Conservation (phyloP, 2,113 vertebrate genomes). For the Thunnus maccoyii region DNA sequence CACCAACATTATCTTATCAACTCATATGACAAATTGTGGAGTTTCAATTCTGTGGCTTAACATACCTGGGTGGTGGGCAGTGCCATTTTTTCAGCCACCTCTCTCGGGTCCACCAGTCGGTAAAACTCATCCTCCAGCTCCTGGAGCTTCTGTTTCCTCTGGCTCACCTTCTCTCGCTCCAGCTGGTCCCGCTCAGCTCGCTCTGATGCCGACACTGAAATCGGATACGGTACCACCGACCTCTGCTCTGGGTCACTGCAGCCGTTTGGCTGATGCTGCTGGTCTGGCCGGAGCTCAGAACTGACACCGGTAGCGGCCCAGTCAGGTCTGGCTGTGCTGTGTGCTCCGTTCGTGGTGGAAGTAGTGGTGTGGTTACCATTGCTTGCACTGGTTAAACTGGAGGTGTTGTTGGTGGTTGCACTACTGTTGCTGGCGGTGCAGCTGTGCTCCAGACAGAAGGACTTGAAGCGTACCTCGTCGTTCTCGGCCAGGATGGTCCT, state of each 20-base stretch:
- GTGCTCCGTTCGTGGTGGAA: slow-evolving; percentile 39
- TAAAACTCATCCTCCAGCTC: slow-evolving; percentile 97
- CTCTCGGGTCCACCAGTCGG: slow-evolving; percentile 91
- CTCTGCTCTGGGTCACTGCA: slow-evolving; percentile 63
- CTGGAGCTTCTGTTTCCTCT: slow-evolving; percentile 96
- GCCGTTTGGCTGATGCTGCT: slow-evolving; percentile 56
- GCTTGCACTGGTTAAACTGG: slow-evolving; percentile 36
- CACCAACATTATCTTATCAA: not conserved
- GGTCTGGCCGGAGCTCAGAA: slow-evolving; percentile 65
- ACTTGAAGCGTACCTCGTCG: slow-evolving; percentile 98
- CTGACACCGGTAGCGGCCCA: not conserved
- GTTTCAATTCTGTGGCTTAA: not conserved
- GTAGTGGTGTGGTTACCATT: slow-evolving; percentile 42
- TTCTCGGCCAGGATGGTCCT: slow-evolving; percentile 95
- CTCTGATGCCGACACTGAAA: slow-evolving; percentile 72
- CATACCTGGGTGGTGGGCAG: slow-evolving; percentile 83
- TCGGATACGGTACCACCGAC: slow-evolving; percentile 31
- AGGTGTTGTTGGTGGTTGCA: slow-evolving; percentile 21
- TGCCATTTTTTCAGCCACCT: slow-evolving; percentile 91
- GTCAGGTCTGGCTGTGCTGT: slow-evolving; percentile 39
- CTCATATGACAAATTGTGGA: not conserved
- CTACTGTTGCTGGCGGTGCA: slow-evolving; percentile 72
- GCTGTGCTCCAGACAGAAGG: slow-evolving; percentile 97
- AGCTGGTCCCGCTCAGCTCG: slow-evolving; percentile 83
- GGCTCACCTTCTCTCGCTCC: slow-evolving; percentile 92